Conservation (phyloP, 1,140 invertebrate species). For the Ylistrum balloti region DNA sequence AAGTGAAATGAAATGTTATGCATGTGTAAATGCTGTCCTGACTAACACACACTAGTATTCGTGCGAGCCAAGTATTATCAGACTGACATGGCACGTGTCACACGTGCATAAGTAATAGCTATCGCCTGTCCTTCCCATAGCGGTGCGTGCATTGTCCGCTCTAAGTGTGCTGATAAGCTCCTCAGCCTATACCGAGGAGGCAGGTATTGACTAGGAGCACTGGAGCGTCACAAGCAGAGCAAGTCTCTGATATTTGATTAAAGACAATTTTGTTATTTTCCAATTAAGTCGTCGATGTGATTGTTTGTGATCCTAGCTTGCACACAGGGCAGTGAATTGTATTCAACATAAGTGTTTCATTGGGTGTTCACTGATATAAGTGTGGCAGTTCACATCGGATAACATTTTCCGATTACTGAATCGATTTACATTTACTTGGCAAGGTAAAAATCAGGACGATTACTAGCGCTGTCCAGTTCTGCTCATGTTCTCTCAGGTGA, state of each 20-base stretch:
- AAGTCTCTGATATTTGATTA: slow-evolving; percentile 35
- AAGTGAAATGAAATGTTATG: neutral
- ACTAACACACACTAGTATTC: neutral
- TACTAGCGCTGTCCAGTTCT: neutral
- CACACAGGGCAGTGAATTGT: slow-evolving; percentile 10
- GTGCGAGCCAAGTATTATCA: slow-evolving; percentile 16
- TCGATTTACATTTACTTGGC: slow-evolving; percentile 2
- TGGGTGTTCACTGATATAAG: neutral
- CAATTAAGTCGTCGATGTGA: slow-evolving; percentile 38
- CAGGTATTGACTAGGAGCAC: slow-evolving; percentile 24
- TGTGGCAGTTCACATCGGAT: slow-evolving; percentile 14
- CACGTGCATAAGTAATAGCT: slow-evolving; percentile 38
- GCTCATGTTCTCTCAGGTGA: neutral
- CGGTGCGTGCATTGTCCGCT: slow-evolving; percentile 30
- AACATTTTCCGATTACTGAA: neutral
- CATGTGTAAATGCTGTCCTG: slow-evolving; percentile 2
- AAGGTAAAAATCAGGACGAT: neutral
- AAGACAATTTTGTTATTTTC: slow-evolving; percentile 40
- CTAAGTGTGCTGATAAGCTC: slow-evolving; percentile 19
- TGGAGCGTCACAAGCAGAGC: slow-evolving; percentile 30
- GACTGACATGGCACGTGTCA: neutral
- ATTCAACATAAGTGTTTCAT: slow-evolving; percentile 10
- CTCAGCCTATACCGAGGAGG: slow-evolving; percentile 16
- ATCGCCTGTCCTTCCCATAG: slow-evolving; percentile 20
- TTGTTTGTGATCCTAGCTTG: slow-evolving; percentile 26